Percentiles rank a stretch among this genome's conserved stretches.
These are phyloP conservation scores for Diplazon laetatorius DNA, from an alignment of 2,888 invertebrate species.

Conservation along the genomic window DNA sequence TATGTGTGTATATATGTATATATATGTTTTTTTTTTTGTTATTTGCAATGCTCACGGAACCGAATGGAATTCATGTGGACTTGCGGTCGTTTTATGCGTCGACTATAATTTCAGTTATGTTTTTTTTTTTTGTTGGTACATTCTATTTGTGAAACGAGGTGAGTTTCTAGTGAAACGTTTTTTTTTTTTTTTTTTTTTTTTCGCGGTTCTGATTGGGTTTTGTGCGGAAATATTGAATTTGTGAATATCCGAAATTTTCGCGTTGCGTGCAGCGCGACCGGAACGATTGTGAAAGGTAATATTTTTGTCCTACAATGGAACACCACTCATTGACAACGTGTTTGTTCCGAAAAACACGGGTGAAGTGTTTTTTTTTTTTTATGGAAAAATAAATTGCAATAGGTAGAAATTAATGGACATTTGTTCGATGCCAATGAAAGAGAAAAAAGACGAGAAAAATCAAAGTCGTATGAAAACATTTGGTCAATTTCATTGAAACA, in stretches of 20 bases:
- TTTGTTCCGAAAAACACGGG: neutral
- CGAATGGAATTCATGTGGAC: constrained; percentile 3
- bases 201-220: neutral
- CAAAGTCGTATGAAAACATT: too few relatives aligned
- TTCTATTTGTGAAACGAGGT: constrained; percentile 7
- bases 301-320: too few relatives aligned
- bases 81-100: constrained; percentile 12
- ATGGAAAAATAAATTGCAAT: neutral
- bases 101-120: neutral
- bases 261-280: too few relatives aligned
- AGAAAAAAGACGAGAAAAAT: too few relatives aligned
- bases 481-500: too few relatives aligned
- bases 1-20: neutral
- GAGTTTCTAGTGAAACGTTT: too few relatives aligned
- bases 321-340: neutral
- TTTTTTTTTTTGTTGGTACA: neutral
- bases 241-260: too few relatives aligned
- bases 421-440: neutral
- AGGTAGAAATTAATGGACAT: neutral
- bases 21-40: too few relatives aligned
- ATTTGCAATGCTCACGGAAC: neutral
- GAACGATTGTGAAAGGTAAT: too few relatives aligned
- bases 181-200: too few relatives aligned
- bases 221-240: too few relatives aligned
- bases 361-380: neutral